Conservation (phyloP, 2,113 vertebrate genomes). For the Myiozetetes cayanensis region DNA sequence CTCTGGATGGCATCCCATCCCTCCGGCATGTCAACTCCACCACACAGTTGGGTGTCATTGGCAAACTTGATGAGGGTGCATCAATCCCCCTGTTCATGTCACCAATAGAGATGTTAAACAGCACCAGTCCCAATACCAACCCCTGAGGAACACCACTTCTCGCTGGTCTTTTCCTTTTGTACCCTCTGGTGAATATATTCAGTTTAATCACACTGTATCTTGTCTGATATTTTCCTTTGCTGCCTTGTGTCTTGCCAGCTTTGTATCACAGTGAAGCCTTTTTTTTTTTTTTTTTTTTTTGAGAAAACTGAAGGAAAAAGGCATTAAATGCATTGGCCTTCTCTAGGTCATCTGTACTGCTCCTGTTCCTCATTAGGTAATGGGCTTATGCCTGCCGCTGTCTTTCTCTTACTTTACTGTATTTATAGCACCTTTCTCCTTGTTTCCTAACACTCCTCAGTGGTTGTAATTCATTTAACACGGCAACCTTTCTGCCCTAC, state of each 20-base stretch:
- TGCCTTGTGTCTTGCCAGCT: not conserved
- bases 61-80: not conserved
- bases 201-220: not conserved
- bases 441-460: slow-evolving; percentile 50
- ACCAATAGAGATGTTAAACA: not conserved
- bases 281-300: not conserved
- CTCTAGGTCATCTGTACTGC: slow-evolving; percentile 25
- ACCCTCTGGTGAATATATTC: not conserved
- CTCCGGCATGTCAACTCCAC: not conserved
- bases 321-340: not conserved
- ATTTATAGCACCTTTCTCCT: slow-evolving; percentile 68
- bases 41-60: not conserved
- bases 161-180: not conserved
- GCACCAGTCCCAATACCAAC: not conserved
- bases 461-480: slow-evolving; percentile 63
- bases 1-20: not conserved
- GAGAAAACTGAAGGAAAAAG: not conserved
- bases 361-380: slow-evolving; percentile 63
- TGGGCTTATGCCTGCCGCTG: slow-evolving; percentile 40
- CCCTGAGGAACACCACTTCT: not conserved
- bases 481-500: slow-evolving; percentile 55
- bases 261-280: not conserved
- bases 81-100: not conserved
- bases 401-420: slow-evolving; percentile 48
- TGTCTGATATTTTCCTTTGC: not conserved